A percentile compares a stretch with the other conserved stretches of the same genome.
phyloP scores from a whole-genome alignment of 64 coral and sea anemone genomes.

The Astreopora myriophthalma region DNA sequence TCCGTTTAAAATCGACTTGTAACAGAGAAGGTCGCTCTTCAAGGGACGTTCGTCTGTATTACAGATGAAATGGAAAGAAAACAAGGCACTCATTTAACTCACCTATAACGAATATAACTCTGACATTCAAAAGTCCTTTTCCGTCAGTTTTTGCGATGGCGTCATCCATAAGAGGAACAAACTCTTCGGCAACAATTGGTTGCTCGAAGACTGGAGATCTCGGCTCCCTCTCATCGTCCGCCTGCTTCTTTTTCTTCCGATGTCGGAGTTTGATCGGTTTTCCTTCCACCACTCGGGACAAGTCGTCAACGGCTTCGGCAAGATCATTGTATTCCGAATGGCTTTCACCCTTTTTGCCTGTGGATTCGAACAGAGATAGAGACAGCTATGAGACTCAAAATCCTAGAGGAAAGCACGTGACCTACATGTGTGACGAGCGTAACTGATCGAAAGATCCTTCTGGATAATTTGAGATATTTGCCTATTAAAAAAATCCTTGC shows the following conservation, averaged over 20 bases:
- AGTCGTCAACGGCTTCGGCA: constrained; percentile 77
- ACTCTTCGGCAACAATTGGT: constrained; percentile 77
- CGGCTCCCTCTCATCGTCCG: not conserved
- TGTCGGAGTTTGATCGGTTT: constrained; percentile 66
- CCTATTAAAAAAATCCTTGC: not conserved
- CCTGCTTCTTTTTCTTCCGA: constrained; percentile 77
- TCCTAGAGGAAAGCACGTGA: too few relatives aligned
- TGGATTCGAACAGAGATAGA: not conserved
- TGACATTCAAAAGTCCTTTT: constrained; percentile 86
- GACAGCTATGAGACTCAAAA: too few relatives aligned
- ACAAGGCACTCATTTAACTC: not conserved
- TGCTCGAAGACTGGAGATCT: constrained; percentile 62
- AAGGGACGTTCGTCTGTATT: not conserved
- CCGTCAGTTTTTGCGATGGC: constrained; percentile 74
- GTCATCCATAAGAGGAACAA: constrained; percentile 79
- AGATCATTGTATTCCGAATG: constrained; percentile 80
- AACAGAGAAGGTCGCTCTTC: too few relatives aligned
- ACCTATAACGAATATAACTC: constrained; percentile 98
- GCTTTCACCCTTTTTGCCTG: constrained; percentile 17
- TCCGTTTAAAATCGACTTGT: too few relatives aligned
- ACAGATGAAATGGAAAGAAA: too few relatives aligned
- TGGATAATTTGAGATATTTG: too few relatives aligned
- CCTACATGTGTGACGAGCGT: too few relatives aligned
- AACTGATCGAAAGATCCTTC: too few relatives aligned
- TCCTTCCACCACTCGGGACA: constrained; percentile 74